Conservation (phyloP, 1,140 invertebrate species). For the Hyles euphorbiae region DNA sequence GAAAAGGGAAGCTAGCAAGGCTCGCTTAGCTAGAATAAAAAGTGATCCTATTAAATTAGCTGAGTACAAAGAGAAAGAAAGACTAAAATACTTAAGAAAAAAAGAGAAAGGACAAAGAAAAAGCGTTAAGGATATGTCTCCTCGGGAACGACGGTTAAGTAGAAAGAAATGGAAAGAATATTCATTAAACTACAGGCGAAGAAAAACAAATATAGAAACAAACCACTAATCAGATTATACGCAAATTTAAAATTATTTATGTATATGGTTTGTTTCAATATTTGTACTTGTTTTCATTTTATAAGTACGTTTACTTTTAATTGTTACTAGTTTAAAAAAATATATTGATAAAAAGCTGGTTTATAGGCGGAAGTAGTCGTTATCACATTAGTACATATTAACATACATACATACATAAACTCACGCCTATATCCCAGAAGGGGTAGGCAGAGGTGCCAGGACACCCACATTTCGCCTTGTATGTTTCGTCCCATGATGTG, state of each 20-base stretch:
- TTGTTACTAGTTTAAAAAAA: too few relatives aligned
- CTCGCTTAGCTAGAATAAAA: slow-evolving; percentile 22
- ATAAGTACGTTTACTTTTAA: too few relatives aligned
- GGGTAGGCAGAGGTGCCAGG: too few relatives aligned
- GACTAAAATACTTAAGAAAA: slow-evolving; percentile 17
- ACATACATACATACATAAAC: too few relatives aligned
- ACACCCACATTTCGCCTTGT: too few relatives aligned
- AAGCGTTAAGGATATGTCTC: slow-evolving; percentile 20
- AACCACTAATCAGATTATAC: slow-evolving; percentile 12
- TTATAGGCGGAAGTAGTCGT: too few relatives aligned
- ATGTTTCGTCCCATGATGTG: too few relatives aligned
- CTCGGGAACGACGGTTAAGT: slow-evolving; percentile 16
- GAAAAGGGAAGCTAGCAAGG: slow-evolving; percentile 23
- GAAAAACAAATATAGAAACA: slow-evolving; percentile 4
- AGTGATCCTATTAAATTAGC: slow-evolving; percentile 28
- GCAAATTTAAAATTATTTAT: neutral
- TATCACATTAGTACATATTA: too few relatives aligned
- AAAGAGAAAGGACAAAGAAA: slow-evolving; percentile 20
- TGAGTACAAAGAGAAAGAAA: slow-evolving; percentile 30
- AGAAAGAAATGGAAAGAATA: slow-evolving; percentile 20
- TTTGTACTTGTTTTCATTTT: too few relatives aligned
- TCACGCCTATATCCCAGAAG: too few relatives aligned
- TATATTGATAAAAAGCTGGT: too few relatives aligned
- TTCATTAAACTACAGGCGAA: slow-evolving; percentile 15
- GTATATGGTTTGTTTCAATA: too few relatives aligned